phyloP scores from a whole-genome alignment of 2,797 vertebrate species.

The Coregonus suidteri region DNA sequence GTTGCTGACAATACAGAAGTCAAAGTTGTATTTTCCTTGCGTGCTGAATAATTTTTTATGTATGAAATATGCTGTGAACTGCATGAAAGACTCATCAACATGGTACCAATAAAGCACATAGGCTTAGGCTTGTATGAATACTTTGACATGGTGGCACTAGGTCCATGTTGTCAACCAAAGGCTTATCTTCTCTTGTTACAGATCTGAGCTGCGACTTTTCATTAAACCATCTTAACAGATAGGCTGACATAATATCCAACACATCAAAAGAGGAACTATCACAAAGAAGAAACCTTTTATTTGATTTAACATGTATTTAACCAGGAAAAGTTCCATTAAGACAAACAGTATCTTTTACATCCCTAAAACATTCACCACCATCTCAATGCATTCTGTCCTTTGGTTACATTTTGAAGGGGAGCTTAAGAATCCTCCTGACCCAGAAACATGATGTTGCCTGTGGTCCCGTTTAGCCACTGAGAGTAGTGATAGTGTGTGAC shows the following conservation, averaged over 20 bases:
- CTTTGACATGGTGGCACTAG: background rate
- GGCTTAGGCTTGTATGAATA: background rate
- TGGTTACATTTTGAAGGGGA: constrained; percentile 42
- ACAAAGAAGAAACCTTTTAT: background rate
- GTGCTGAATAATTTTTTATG: no score
- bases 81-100: background rate
- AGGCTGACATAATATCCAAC: background rate
- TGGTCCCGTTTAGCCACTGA: constrained; percentile 69
- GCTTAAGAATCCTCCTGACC: constrained; percentile 55
- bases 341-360: constrained; percentile 53
- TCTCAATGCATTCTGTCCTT: constrained; percentile 43
- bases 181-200: background rate
- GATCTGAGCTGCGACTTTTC: background rate
- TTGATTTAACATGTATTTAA: no score
- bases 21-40: no score
- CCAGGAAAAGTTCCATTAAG: constrained; percentile 12
- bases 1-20: no score
- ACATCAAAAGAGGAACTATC: background rate
- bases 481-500: constrained; percentile 76
- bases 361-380: constrained; percentile 54
- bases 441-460: constrained; percentile 60
- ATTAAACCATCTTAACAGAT: background rate
- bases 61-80: background rate
- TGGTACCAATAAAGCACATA: background rate
- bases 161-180: background rate